phyloP scores from a whole-genome alignment of 2,113 vertebrate species.

The Corythornis madagascariensis region DNA sequence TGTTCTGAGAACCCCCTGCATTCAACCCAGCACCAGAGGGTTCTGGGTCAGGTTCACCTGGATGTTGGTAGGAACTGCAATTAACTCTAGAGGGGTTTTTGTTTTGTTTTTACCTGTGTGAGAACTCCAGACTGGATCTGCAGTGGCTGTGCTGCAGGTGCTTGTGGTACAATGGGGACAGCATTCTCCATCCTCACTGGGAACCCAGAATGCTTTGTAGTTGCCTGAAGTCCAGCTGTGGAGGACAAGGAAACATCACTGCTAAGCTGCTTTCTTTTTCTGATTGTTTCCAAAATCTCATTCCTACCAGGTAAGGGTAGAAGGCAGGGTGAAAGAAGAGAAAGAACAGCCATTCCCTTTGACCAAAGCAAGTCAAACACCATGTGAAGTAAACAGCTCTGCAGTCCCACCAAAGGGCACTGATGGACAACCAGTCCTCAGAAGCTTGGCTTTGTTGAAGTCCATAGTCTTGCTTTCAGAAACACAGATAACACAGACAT shows the following conservation, averaged over 20 bases:
- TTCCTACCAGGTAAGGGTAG: background rate
- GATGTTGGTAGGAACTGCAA: background rate
- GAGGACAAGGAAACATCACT: constrained; percentile 18
- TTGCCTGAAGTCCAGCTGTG: constrained; percentile 87
- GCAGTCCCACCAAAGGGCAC: background rate
- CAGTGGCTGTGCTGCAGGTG: constrained; percentile 90
- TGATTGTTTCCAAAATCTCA: background rate
- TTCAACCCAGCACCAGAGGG: background rate
- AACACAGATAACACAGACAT: background rate
- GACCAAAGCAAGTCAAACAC: background rate
- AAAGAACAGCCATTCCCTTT: background rate
- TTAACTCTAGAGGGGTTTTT: background rate
- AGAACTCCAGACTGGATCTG: constrained; percentile 96
- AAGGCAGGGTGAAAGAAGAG: background rate
- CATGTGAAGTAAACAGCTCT: background rate
- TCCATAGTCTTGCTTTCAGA: background rate
- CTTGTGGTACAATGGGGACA: constrained; percentile 92
- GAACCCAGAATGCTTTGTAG: constrained; percentile 91
- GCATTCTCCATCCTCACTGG: constrained; percentile 96
- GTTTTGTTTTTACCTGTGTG: constrained; percentile 83
- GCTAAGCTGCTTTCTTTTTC: background rate
- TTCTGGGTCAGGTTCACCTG: background rate
- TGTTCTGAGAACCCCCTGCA: background rate
- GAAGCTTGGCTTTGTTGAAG: background rate
- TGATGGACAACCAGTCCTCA: background rate